Percentiles rank a stretch among this genome's conserved stretches.
Conservation (phyloP, 2,113 vertebrate species). For the Oryzias woworae region DNA sequence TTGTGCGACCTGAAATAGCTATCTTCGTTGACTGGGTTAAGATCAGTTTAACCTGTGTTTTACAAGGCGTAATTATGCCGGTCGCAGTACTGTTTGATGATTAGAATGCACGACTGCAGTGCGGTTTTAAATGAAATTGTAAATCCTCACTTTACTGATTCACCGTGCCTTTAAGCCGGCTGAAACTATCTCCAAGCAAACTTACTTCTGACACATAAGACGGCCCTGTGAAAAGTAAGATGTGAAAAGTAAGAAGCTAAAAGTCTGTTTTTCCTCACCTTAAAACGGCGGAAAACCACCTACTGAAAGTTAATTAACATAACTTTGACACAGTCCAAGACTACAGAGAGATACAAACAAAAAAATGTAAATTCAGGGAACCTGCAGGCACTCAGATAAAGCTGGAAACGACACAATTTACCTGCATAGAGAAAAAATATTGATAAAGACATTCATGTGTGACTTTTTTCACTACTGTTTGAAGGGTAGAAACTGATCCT, state of each 20-base stretch:
- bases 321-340: constrained; percentile 71
- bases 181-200: constrained; percentile 55
- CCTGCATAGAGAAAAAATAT: constrained; percentile 73
- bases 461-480: constrained; percentile 32
- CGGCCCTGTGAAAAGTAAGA: constrained; percentile 54
- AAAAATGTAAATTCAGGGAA: constrained; percentile 73
- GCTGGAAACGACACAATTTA: constrained; percentile 68
- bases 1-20: constrained; percentile 54
- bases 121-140: constrained; percentile 52
- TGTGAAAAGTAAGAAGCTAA: constrained; percentile 56
- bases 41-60: constrained; percentile 60
- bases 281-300: constrained; percentile 68
- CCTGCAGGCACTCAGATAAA: constrained; percentile 80
- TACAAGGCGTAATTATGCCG: constrained; percentile 57
- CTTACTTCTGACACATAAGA: constrained; percentile 59
- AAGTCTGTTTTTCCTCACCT: constrained; percentile 45
- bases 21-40: constrained; percentile 45
- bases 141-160: constrained; percentile 51
- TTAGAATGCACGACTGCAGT: constrained; percentile 38
- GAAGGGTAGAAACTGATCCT: constrained; percentile 36
- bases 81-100: constrained; percentile 66
- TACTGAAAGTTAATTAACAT: constrained; percentile 81
- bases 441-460: constrained; percentile 55
- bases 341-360: constrained; percentile 73
- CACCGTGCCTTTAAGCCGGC: constrained; percentile 52